Base-by-base conservation (phyloP, 2,113 vertebrate genomes). In the Bungarus multicinctus region DNA sequence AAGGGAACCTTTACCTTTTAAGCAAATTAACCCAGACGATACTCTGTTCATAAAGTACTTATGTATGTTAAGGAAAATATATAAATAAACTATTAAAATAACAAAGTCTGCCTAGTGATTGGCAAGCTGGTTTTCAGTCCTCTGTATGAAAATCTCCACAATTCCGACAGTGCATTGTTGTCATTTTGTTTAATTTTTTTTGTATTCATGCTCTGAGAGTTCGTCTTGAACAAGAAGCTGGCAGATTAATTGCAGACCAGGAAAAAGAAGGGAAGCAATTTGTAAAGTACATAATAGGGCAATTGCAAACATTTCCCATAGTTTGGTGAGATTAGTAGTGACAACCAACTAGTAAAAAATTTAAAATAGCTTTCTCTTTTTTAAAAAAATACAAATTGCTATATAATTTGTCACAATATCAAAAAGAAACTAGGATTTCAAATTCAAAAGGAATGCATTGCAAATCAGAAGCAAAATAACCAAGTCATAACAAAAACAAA, bases 171-270 rank as follows among this genome's bases (percentile, higher is more conserved):
- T 23, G 11, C 64, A 45, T 30, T 27, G 58, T 22, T 92, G 88
- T 57, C 39, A 22, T 81, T 57, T 50, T 54, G 30, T 30, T 85
- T 43, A 30, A 85, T 85, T 39, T 45, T 45, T 30, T 92, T 92
- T 89, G 69, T 50, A 45, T 88, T 88, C 92, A 92, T 1, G 39
- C 43, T 89, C 52, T 47, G 39, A n/a, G 18, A 22, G 25, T 89
- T 53, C 69, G 53, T 74, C 52, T 89, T 92, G 88, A 92, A 92
- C 53, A 53, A 81, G 53, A 54, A 85, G 57, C 18, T 45, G 89
- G 64, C 64, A 89, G 91, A 69, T 92, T 92, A 92, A 89, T 92
- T 92, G 64, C 64, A 89, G 43, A 43, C 53, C 27, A 27, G 88
- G 92, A 92, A 92, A 54, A 27, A n/a, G 86, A 85, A 34, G 88